Evolutionary conservation across 2,888 invertebrate species (phyloP), one percentile per base, ranked within the genome.

Genomic region (Philopedon plagiatum): DNA sequence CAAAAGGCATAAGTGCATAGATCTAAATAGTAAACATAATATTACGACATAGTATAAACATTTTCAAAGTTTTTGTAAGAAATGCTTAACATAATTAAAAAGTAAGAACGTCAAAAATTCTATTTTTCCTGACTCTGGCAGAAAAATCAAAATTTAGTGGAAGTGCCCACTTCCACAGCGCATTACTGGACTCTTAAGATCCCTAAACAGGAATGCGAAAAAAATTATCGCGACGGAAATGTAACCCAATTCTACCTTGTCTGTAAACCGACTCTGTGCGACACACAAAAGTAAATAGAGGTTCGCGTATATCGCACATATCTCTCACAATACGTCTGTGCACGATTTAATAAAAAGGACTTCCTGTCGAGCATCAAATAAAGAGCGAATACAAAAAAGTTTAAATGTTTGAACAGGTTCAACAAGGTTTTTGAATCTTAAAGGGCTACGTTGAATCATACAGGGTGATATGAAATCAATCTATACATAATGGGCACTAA

Each of bases 351-450:
- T 71, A 61, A 71, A 46, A 66, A 44, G 66, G 71, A 66, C 71
- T 71, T 71, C 71, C 71, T 71, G 71, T 65, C 65, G 32, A 57
- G 41, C 39, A 41, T 34, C 56, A 29, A 60, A 54, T 61, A 61
- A 71, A 71, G 62, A 71, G 44, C 46, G 71, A 41, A 54, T 54
- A 71, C 54, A 65, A 64, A 65, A 65, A 71, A 66, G 56, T 61
- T 71, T 62, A 61, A 66, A 66, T 71, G 71, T 71, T 71, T 71
- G 71, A 71, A 71, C 71, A 71, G 71, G 71, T 71, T 66, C 66
- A 65, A 46, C 65, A 57, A 41, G 46, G 57, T 23, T 61, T 66
- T 71, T 66, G 60, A 61, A 60, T 46, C 29, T 11, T 46, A 65
- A 65, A 44, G 65, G 65, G 65, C 46, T 54, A 57, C 1, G 56